Evolutionary conservation across 35 echinoderm and acorn worm species (phyloP).

Genomic region (Anneissia japonica): DNA sequence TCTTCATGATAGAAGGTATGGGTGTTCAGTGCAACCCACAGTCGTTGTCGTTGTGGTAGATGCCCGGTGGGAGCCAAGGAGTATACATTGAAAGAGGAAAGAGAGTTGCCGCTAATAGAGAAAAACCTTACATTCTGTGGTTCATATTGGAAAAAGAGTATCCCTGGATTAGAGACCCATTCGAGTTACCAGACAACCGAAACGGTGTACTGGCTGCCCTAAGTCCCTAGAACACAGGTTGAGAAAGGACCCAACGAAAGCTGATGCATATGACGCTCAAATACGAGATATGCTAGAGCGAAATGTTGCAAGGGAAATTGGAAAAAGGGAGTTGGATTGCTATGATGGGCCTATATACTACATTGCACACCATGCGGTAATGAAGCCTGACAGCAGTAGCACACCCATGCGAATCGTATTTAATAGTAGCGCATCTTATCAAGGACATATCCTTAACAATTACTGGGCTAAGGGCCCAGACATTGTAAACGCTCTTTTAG

Average conservation of each 20-base stretch:
- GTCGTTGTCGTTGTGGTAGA: no score
- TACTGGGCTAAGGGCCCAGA: constrained; percentile 69
- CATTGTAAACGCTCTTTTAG: constrained; percentile 51
- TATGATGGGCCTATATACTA: constrained; percentile 55
- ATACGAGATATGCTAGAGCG: constrained; percentile 29
- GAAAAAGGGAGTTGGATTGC: background rate
- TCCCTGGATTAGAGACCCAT: no score
- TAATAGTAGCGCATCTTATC: constrained; percentile 40
- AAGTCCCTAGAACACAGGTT: no score
- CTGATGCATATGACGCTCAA: constrained; percentile 12
- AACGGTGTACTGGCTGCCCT: no score
- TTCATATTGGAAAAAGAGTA: no score
- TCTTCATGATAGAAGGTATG: no score
- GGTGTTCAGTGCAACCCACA: no score
- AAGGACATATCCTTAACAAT: constrained; percentile 54
- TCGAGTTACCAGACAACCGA: no score
- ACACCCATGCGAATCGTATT: constrained; percentile 68
- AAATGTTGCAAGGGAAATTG: constrained; percentile 20
- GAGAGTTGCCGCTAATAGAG: no score
- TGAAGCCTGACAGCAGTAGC: constrained; percentile 54
- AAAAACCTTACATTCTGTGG: no score
- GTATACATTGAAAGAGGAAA: no score
- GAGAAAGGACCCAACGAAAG: background rate
- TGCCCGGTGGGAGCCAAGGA: no score
- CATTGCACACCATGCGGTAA: constrained; percentile 54